Percentiles rank a stretch among this genome's conserved stretches.
Conservation (phyloP, 2,797 vertebrate genomes). For the Channa striata region DNA sequence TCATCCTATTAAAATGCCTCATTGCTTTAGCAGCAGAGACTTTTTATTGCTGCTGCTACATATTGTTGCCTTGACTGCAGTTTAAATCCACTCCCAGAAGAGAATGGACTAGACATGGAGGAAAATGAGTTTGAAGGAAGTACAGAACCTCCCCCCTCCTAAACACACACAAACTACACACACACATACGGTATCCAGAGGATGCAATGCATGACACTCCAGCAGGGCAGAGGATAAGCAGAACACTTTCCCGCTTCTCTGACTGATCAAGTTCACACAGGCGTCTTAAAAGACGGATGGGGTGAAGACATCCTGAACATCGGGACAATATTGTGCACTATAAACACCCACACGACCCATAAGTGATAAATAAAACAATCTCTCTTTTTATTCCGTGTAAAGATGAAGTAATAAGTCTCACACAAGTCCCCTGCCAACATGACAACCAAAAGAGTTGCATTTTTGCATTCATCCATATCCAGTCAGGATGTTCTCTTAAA, state of each 20-base stretch:
- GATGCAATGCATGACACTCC: slow-evolving; percentile 75
- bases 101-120: slow-evolving; percentile 67
- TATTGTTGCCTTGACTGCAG: slow-evolving; percentile 75
- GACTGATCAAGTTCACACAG: slow-evolving; percentile 52
- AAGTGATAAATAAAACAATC: slow-evolving; percentile 7
- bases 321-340: slow-evolving; percentile 15
- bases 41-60: slow-evolving; percentile 69
- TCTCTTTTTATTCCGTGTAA: neutral
- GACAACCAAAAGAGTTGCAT: neutral
- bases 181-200: slow-evolving; percentile 39
- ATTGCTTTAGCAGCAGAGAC: slow-evolving; percentile 77
- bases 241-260: slow-evolving; percentile 48
- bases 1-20: slow-evolving; percentile 83
- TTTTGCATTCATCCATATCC: neutral
- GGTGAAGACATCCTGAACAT: slow-evolving; percentile 44
- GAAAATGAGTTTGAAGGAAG: slow-evolving; percentile 76
- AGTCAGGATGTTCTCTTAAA: neutral
- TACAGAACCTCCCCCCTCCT: slow-evolving; percentile 44
- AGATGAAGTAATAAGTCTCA: neutral
- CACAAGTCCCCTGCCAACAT: neutral
- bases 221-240: slow-evolving; percentile 73
- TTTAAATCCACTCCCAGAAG: slow-evolving; percentile 73
- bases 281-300: slow-evolving; percentile 52
- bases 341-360: slow-evolving; percentile 32
- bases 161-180: no score